Base-by-base conservation (phyloP, 2,888 invertebrate species). In the Drosophila parthenogenetica region DNA sequence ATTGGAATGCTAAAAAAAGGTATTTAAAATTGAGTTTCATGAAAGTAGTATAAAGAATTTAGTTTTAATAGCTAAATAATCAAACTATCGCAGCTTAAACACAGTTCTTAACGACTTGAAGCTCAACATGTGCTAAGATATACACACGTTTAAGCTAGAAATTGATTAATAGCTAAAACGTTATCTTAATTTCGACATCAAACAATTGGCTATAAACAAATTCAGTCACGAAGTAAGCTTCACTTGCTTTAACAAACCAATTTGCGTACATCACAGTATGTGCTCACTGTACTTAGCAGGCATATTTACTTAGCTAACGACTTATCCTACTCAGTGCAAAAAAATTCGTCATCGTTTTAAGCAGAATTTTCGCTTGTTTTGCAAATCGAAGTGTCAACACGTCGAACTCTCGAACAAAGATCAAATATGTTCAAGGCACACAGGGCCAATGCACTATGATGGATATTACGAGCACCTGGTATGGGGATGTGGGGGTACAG, bases 401-500 rank as follows among this genome's bases (percentile, higher is more conserved):
- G 14, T 8, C 35, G 8, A 35, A 35, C 13, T 35, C 35, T 35
- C 40, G n/a, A 22, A 40, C 19, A 43, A 45, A 50, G 58, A 58
- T 60, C 60, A 49, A 49, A 59, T 39, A 46, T 17, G 22, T 46
- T 49, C 54, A 61, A 66, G 66, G 66, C 48, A 8, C 42, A 8
- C 35, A 43, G 62, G 55, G 66, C 62, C 62, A 66, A 55, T 62
- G 62, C 42, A 55, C 65, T 51, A 48, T 40, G 39, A 11, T 37
- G 37, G 46, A 16, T 16, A 37, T 37, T 55, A 22, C 10, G 46
- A 55, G n/a, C 19, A 32, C 43, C 17, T 43, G 55, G 22, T 10
- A 25, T 29, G 13, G 29, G 7, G 8, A 8, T 29, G 1, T 5
- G 8, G 29, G 8, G 29, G 29, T 35, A 13, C 2, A 35, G 13